Conservation (phyloP, 2,797 vertebrate genomes). For the Ficedula albicollis region DNA sequence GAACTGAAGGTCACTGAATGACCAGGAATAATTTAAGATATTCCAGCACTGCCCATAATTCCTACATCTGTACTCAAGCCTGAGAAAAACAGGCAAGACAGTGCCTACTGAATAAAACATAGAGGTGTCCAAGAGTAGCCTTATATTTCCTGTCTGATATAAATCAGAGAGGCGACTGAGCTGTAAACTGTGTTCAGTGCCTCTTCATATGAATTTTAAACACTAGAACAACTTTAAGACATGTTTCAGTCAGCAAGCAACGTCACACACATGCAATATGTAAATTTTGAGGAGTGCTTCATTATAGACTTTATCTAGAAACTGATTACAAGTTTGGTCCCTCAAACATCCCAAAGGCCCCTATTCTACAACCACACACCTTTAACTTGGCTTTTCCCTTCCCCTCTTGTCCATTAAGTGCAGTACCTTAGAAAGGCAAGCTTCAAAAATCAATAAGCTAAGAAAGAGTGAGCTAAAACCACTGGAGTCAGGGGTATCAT, state of each 20-base stretch:
- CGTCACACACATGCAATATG: rapidly evolving
- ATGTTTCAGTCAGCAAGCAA: neutral
- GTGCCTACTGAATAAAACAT: slow-evolving; percentile 27
- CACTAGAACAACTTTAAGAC: neutral
- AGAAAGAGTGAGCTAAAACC: neutral
- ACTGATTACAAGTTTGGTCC: neutral
- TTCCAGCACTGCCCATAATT: neutral
- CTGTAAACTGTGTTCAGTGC: neutral
- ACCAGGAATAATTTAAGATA: neutral
- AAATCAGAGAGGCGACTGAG: neutral
- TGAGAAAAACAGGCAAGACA: neutral
- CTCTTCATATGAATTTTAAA: neutral
- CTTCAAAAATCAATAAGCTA: neutral
- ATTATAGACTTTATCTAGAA: neutral
- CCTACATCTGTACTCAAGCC: neutral
- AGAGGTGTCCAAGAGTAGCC: neutral
- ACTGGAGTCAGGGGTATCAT: neutral
- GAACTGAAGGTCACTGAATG: neutral
- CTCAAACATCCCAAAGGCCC: neutral
- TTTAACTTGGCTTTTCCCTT: neutral
- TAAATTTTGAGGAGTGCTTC: neutral
- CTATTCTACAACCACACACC: neutral
- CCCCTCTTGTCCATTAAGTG: neutral
- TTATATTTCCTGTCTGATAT: neutral
- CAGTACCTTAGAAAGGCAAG: neutral